Conservation (phyloP, 2,113 vertebrate genomes). For the Centrocercus urophasianus region DNA sequence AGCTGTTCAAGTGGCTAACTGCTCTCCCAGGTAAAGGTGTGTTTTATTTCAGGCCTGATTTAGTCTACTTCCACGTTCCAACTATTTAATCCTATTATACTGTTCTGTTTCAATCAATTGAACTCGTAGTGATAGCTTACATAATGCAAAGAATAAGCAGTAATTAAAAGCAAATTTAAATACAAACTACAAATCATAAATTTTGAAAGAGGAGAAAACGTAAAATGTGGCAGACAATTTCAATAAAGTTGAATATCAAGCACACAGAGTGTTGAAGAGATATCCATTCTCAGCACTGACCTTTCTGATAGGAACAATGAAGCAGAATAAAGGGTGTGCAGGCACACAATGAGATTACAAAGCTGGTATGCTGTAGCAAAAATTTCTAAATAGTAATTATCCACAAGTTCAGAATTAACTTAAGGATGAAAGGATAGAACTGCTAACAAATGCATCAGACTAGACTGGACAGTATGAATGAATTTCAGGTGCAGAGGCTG, state of each 20-base stretch:
- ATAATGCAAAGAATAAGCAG: neutral
- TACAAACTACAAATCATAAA: neutral
- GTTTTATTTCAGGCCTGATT: constrained; percentile 1
- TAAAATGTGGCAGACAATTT: neutral
- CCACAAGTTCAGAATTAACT: neutral
- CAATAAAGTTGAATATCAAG: neutral
- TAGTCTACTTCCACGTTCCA: constrained; percentile 13
- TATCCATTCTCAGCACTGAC: neutral
- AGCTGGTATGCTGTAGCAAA: neutral
- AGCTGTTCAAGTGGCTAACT: neutral
- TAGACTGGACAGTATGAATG: neutral
- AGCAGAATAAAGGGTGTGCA: neutral
- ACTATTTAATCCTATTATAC: constrained; percentile 33
- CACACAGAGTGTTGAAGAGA: neutral
- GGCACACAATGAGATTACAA: neutral
- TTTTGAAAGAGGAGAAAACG: neutral
- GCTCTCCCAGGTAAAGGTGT: neutral
- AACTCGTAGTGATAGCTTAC: neutral
- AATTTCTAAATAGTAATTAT: neutral
- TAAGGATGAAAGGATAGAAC: neutral
- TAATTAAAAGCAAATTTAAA: constrained; percentile 17
- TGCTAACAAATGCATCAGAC: neutral
- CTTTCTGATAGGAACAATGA: neutral
- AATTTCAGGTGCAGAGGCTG: neutral
- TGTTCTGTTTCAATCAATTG: constrained; percentile 6